Evolutionary conservation across 2,888 invertebrate species (phyloP).

Genomic region (Brachyptera putata): DNA sequence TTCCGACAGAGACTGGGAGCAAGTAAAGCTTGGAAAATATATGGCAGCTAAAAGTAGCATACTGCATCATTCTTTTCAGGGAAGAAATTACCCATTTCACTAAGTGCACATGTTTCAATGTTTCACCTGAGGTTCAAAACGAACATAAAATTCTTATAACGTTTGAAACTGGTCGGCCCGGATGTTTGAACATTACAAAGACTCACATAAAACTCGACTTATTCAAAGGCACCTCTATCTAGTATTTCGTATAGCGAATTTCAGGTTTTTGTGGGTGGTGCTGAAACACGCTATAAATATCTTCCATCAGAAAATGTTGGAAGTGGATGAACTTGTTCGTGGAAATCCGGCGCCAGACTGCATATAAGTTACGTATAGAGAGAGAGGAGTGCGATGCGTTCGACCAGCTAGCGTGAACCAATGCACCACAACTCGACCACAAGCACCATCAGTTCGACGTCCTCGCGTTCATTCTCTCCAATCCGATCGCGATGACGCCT

Average conservation of each 20-base stretch:
- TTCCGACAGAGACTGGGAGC: no score
- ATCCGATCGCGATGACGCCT: neutral
- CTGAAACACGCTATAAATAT: conserved; percentile 13
- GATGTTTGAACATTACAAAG: neutral
- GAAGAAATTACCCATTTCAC: no score
- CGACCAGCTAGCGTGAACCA: neutral
- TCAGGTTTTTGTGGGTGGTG: conserved; percentile 11
- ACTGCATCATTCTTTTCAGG: no score
- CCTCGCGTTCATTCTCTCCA: neutral
- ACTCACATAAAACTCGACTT: neutral
- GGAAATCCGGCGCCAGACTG: conserved; percentile 18
- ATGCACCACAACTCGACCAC: neutral
- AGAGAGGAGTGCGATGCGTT: neutral
- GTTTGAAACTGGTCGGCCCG: conserved; percentile 2
- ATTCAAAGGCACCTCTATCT: no score
- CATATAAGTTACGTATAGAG: neutral
- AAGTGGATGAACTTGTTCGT: conserved; percentile 9
- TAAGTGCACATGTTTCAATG: no score
- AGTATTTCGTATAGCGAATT: conserved; percentile 13
- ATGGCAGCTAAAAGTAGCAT: no score
- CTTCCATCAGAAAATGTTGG: neutral
- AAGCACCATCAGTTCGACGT: neutral
- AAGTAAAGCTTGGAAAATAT: no score
- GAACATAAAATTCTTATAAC: neutral
- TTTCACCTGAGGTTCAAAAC: neutral